These are phyloP conservation scores for Theodoxus fluviatilis DNA, from an alignment of 2,888 invertebrate species.

Conservation along the genomic window DNA sequence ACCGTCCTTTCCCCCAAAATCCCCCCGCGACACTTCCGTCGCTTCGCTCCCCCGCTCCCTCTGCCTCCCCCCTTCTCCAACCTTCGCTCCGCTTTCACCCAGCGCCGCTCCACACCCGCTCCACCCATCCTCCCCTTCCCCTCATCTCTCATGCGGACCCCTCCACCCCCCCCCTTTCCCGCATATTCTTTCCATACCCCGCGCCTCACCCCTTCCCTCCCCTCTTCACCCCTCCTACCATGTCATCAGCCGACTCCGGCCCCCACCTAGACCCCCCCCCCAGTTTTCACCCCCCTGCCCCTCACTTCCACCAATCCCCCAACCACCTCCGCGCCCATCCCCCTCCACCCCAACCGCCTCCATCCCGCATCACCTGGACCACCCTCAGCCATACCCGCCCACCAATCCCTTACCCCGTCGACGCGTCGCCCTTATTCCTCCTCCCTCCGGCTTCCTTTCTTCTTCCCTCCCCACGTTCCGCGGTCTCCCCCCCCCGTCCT, in stretches of 20 bases:
- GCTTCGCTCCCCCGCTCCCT: background rate
- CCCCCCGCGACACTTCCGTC: background rate
- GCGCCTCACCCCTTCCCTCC: background rate
- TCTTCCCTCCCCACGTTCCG: background rate
- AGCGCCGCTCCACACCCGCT: background rate
- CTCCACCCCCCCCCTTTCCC: background rate
- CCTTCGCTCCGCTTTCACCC: background rate
- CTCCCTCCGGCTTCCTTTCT: background rate
- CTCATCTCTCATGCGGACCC: background rate
- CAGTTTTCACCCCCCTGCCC: background rate
- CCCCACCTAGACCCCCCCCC: background rate
- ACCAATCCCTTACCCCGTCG: background rate
- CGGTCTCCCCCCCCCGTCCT: background rate
- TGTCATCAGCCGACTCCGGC: background rate
- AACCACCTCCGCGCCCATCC: background rate
- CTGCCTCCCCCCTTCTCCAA: background rate
- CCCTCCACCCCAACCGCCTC: background rate
- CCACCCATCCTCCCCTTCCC: background rate
- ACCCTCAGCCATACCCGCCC: background rate
- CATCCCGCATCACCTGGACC: background rate
- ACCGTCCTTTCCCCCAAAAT: background rate
- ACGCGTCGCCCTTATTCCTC: background rate
- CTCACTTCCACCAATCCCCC: background rate
- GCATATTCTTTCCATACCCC: background rate
- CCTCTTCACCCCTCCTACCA: background rate